A percentile compares a stretch with the other conserved stretches of the same genome.
Evolutionary conservation across 2,113 vertebrate species (phyloP).

Genomic region (Antigone vipio): DNA sequence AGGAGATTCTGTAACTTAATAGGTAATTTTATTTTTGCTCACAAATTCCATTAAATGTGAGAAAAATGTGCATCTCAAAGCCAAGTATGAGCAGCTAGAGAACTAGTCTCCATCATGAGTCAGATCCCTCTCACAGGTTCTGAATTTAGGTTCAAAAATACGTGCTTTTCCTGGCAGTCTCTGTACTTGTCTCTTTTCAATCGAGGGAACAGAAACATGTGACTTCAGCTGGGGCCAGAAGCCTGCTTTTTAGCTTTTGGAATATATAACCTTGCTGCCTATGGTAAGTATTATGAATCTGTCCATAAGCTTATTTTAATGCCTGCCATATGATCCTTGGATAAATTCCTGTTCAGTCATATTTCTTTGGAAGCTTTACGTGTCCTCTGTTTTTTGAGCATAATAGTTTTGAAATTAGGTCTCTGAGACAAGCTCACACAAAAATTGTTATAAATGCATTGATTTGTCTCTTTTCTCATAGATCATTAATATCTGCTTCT

Average conservation of each 20-base stretch:
- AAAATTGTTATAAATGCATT: not conserved
- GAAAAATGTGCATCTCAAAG: not conserved
- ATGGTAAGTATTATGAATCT: not conserved
- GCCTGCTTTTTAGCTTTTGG: not conserved
- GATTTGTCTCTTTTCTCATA: not conserved
- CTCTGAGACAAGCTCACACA: not conserved
- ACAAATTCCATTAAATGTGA: not conserved
- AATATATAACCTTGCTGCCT: not conserved
- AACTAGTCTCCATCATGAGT: not conserved
- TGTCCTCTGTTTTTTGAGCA: not conserved
- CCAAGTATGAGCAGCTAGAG: not conserved
- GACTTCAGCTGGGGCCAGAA: not conserved
- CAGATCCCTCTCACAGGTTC: not conserved
- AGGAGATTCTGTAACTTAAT: not conserved
- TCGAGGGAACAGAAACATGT: not conserved
- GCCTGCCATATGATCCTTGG: not conserved
- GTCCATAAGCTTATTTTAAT: not conserved
- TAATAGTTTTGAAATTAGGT: not conserved
- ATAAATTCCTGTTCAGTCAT: not conserved
- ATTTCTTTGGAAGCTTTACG: not conserved
- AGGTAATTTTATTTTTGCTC: not conserved
- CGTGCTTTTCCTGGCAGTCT: not conserved
- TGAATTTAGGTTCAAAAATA: not conserved
- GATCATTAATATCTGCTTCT: not conserved
- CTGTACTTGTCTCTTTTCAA: not conserved